These are phyloP conservation scores for Tachypleus tridentatus DNA, from an alignment of 1,140 invertebrate genomes.

Conservation along the genomic window DNA sequence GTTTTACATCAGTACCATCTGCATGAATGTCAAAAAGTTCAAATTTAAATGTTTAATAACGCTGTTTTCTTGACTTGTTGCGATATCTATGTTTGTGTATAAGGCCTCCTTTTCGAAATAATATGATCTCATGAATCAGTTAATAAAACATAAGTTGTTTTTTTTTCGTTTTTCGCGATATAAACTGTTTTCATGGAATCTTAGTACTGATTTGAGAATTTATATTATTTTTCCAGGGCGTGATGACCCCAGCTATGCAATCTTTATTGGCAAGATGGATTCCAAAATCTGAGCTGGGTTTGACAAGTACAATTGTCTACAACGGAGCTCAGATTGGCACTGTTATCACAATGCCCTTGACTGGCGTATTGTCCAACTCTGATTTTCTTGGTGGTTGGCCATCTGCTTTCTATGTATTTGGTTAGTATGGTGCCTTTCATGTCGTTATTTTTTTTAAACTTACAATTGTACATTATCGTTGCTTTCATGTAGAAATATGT, in stretches of 20 bases:
- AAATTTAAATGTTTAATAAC: too few relatives aligned
- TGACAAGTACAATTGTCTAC: constrained; percentile 10
- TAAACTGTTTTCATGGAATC: too few relatives aligned
- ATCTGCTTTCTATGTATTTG: constrained; percentile 56
- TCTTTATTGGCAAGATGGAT: constrained; percentile 31
- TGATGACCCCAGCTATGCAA: constrained; percentile 31
- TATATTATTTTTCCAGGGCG: constrained; percentile 21
- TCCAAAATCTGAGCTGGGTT: constrained; percentile 14
- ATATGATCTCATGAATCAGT: too few relatives aligned
- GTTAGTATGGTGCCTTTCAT: constrained; percentile 21
- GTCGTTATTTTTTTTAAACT: constrained; percentile 6
- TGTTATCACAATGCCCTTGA: constrained; percentile 24
- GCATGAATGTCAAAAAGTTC: too few relatives aligned
- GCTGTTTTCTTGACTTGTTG: too few relatives aligned
- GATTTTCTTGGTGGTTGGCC: constrained; percentile 46
- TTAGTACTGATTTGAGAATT: not conserved
- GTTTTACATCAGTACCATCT: too few relatives aligned
- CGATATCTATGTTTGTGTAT: too few relatives aligned
- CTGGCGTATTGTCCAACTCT: constrained; percentile 35
- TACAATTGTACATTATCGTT: too few relatives aligned
- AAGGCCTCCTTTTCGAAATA: too few relatives aligned
- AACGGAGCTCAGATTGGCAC: constrained; percentile 29
- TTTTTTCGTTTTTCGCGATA: too few relatives aligned
- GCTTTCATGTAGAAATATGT: too few relatives aligned
- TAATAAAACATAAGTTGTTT: too few relatives aligned